Evolutionary conservation across 1,140 invertebrate species (phyloP).

Genomic region (Brachionus koreanus): DNA sequence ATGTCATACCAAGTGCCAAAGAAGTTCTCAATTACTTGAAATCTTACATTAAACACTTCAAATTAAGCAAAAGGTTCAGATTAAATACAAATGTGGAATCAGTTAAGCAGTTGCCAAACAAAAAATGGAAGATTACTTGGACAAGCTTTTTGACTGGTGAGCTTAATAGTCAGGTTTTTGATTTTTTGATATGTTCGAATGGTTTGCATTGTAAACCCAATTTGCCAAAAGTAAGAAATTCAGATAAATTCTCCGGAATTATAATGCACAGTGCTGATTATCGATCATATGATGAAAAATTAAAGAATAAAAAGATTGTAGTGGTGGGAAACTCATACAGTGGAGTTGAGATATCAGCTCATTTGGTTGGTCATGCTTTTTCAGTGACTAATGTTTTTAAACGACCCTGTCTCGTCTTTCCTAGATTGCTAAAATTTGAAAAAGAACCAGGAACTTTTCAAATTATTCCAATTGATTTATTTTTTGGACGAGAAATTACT

Average conservation of each 20-base stretch:
- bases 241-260: neutral
- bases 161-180: neutral
- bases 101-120: neutral
- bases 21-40: constrained; percentile 77
- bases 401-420: neutral
- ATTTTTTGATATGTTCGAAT: constrained; percentile 11
- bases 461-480: constrained; percentile 26
- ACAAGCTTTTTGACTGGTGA: neutral
- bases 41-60: constrained; percentile 63
- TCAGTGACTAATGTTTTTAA: neutral
- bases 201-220: neutral
- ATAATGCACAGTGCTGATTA: constrained; percentile 25
- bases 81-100: neutral
- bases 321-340: constrained; percentile 14
- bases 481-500: neutral
- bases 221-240: neutral
- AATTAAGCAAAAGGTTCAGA: neutral
- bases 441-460: neutral
- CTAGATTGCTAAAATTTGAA: neutral
- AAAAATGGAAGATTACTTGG: neutral
- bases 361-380: neutral
- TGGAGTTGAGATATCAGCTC: constrained; percentile 13
- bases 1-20: constrained; percentile 73
- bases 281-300: neutral
- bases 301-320: neutral